phyloP scores from a whole-genome alignment of 1,140 invertebrate species.

The Procambarus virginalis region DNA sequence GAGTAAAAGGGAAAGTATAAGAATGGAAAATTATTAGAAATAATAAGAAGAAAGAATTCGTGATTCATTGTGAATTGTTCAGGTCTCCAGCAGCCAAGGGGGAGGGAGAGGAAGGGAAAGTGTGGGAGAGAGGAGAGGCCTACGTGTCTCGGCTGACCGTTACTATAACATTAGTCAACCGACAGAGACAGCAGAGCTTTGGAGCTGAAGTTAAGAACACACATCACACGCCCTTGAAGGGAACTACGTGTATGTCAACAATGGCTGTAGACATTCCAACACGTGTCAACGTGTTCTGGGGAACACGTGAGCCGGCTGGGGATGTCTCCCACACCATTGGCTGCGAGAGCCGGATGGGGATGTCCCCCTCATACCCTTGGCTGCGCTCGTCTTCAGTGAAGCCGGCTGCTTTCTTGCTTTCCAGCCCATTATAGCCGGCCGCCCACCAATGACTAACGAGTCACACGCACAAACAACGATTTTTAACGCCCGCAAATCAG shows the following conservation, averaged over 20 bases:
- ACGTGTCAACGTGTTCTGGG: neutral
- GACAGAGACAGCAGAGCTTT: too few species aligned
- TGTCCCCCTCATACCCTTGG: neutral
- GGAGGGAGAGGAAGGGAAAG: neutral
- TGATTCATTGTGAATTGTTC: too few species aligned
- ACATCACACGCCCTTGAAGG: neutral
- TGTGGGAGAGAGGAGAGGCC: too few species aligned
- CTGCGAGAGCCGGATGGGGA: too few species aligned
- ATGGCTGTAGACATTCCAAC: neutral
- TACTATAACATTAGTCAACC: too few species aligned
- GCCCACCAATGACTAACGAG: neutral
- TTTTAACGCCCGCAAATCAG: constrained; percentile 11
- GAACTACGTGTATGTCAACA: neutral
- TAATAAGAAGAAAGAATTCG: too few species aligned
- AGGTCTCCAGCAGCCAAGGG: neutral
- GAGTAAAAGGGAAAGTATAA: too few species aligned
- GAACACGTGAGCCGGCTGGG: neutral
- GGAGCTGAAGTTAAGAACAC: too few species aligned
- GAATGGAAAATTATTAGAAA: too few species aligned
- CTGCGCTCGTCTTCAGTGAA: neutral
- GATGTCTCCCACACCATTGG: too few species aligned
- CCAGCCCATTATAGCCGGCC: neutral
- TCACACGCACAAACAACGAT: neutral
- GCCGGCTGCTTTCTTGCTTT: neutral
- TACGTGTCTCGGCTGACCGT: too few species aligned